Conservation (phyloP, 1,140 invertebrate genomes). For the Drosophila navojoa region DNA sequence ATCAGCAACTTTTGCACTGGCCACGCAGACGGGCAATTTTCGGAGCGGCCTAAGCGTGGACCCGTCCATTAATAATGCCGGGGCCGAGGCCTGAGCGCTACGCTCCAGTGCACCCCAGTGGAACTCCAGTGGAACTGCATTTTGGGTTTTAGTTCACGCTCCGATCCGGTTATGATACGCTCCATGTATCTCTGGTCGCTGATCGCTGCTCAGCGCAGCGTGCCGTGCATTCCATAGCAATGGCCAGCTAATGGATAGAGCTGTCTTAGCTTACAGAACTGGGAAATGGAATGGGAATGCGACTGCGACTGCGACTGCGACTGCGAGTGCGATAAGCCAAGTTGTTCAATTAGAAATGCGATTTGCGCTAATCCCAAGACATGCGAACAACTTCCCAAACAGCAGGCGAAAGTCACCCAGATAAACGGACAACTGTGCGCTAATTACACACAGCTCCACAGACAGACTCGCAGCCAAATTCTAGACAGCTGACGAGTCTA, state of each 20-base stretch:
- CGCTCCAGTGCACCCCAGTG: constrained; percentile 63
- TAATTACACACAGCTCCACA: not conserved
- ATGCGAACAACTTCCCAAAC: constrained; percentile 47
- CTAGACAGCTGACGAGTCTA: constrained; percentile 7
- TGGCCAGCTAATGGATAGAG: constrained; percentile 65
- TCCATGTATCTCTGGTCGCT: constrained; percentile 51
- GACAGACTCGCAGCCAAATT: constrained; percentile 14
- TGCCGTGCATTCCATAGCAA: constrained; percentile 69
- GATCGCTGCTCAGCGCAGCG: constrained; percentile 64
- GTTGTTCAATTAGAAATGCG: constrained; percentile 67
- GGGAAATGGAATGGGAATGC: constrained; percentile 15
- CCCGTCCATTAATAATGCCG: constrained; percentile 74
- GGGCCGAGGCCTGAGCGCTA: constrained; percentile 28
- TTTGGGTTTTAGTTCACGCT: constrained; percentile 72
- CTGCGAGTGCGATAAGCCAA: constrained; percentile 59
- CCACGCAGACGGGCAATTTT: constrained; percentile 47
- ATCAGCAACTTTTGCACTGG: constrained; percentile 40
- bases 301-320: not conserved
- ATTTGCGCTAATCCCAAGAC: constrained; percentile 63
- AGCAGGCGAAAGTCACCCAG: constrained; percentile 36
- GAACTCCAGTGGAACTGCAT: constrained; percentile 25
- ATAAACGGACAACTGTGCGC: constrained; percentile 19
- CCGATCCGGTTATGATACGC: constrained; percentile 81
- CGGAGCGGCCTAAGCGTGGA: constrained; percentile 63
- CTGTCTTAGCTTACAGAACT: constrained; percentile 38